phyloP scores from a whole-genome alignment of 2,113 vertebrate genomes.

The Antennarius striatus region DNA sequence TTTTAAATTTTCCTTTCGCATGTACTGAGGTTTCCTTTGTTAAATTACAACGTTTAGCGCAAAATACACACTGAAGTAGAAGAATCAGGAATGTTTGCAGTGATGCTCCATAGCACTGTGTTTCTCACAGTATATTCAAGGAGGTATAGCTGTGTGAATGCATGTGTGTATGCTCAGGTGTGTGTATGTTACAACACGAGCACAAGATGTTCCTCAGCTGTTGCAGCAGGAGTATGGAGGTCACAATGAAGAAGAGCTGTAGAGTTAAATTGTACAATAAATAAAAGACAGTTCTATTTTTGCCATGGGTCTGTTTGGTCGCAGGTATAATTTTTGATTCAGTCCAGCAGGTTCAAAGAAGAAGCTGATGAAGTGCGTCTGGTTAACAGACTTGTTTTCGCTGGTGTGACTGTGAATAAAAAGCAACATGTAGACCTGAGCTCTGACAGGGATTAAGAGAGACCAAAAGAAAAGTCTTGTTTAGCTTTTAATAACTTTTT shows the following conservation, averaged over 20 bases:
- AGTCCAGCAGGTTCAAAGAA: not conserved
- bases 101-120: too few species aligned
- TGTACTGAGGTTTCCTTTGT: too few species aligned
- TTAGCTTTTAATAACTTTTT: not conserved
- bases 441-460: not conserved
- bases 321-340: slow-evolving; percentile 8
- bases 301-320: not conserved
- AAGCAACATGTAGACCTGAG: not conserved
- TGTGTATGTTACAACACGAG: slow-evolving; percentile 13
- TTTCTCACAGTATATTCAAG: slow-evolving; percentile 4
- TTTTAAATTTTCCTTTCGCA: too few species aligned
- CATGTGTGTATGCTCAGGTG: slow-evolving; percentile 6
- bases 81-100: too few species aligned
- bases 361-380: not conserved
- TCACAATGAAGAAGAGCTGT: slow-evolving; percentile 17
- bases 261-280: slow-evolving; percentile 1
- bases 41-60: too few species aligned
- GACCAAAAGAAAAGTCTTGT: not conserved
- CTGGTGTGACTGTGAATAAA: too few species aligned
- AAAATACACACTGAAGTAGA: too few species aligned
- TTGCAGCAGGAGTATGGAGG: slow-evolving; percentile 24
- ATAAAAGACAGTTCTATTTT: not conserved
- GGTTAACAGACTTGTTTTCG: too few species aligned
- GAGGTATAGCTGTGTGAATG: slow-evolving; percentile 1
- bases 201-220: slow-evolving; percentile 63